Conservation (phyloP, 2,888 invertebrate species). For the Cremastinae sp. region DNA sequence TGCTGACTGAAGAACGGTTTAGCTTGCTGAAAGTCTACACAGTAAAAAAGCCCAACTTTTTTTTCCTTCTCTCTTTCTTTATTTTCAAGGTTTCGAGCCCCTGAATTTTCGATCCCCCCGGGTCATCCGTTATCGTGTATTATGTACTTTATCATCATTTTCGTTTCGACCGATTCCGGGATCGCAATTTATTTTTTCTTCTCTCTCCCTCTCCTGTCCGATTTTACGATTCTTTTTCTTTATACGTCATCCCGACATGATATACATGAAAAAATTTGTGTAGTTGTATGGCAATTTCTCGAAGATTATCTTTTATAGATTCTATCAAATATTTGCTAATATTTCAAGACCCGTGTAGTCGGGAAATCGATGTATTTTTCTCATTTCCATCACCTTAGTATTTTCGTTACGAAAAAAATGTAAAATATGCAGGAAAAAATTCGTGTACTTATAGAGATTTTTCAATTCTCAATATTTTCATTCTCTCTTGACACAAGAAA, state of each 20-base stretch:
- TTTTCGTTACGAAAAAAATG: too few relatives aligned
- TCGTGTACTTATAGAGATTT: too few relatives aligned
- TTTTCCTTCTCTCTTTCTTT: background rate
- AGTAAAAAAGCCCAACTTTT: slow-evolving; percentile 17
- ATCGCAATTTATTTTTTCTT: slow-evolving; percentile 14
- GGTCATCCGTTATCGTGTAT: slow-evolving; percentile 42
- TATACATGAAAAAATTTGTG: background rate
- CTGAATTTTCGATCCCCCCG: slow-evolving; percentile 23
- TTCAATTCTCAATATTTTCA: too few relatives aligned
- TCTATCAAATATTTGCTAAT: too few relatives aligned
- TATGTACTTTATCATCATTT: slow-evolving; percentile 49
- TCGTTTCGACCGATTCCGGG: slow-evolving; percentile 22
- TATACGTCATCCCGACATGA: background rate
- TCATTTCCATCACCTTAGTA: too few relatives aligned
- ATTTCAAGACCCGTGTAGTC: too few relatives aligned
- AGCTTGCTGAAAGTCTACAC: slow-evolving; percentile 7
- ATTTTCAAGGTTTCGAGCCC: slow-evolving; percentile 7
- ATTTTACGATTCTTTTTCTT: background rate
- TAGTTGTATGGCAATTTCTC: background rate
- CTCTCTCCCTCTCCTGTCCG: background rate
- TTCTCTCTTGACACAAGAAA: too few relatives aligned
- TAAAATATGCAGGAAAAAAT: too few relatives aligned
- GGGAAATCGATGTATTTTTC: too few relatives aligned
- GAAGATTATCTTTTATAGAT: too few relatives aligned
- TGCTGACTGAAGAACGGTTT: slow-evolving; percentile 9